Percentiles rank a stretch among this genome's conserved stretches.
phyloP scores from a whole-genome alignment of 2,888 invertebrate genomes.

The Euphydryas editha region DNA sequence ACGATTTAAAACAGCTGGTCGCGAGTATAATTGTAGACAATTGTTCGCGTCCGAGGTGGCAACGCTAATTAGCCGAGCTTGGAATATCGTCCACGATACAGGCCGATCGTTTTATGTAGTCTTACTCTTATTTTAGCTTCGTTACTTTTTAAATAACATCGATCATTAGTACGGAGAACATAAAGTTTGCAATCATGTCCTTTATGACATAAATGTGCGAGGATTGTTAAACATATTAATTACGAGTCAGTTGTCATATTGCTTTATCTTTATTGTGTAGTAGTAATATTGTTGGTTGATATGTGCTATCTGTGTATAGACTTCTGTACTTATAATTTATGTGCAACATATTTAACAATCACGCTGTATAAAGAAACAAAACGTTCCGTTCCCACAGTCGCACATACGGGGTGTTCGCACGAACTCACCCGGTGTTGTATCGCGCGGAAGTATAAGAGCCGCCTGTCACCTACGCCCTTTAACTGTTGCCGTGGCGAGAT shows the following conservation, averaged over 20 bases:
- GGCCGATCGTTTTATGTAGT: slow-evolving; percentile 18
- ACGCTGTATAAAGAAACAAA: slow-evolving; percentile 65
- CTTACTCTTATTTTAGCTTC: background rate
- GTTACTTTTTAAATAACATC: background rate
- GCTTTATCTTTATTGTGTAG: background rate
- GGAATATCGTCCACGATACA: slow-evolving; percentile 40
- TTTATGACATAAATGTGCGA: background rate
- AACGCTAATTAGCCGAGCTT: slow-evolving; percentile 70
- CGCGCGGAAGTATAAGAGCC: slow-evolving; percentile 79
- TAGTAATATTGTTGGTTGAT: background rate
- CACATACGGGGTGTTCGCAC: slow-evolving; percentile 77
- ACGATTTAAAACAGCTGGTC: slow-evolving; percentile 36
- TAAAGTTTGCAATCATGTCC: background rate
- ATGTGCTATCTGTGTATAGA: background rate
- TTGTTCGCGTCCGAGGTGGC: slow-evolving; percentile 70
- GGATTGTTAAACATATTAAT: background rate
- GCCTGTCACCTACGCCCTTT: slow-evolving; percentile 80
- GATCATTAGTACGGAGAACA: background rate
- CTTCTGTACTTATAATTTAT: too few relatives aligned
- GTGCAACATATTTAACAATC: slow-evolving; percentile 35
- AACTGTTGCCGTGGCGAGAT: slow-evolving; percentile 64
- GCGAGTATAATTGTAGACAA: slow-evolving; percentile 54
- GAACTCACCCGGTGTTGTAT: slow-evolving; percentile 74
- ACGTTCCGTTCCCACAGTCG: slow-evolving; percentile 78
- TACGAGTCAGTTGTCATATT: background rate